These are phyloP conservation scores for Synanceia verrucosa DNA, from an alignment of 2,797 vertebrate species.

Conservation along the genomic window DNA sequence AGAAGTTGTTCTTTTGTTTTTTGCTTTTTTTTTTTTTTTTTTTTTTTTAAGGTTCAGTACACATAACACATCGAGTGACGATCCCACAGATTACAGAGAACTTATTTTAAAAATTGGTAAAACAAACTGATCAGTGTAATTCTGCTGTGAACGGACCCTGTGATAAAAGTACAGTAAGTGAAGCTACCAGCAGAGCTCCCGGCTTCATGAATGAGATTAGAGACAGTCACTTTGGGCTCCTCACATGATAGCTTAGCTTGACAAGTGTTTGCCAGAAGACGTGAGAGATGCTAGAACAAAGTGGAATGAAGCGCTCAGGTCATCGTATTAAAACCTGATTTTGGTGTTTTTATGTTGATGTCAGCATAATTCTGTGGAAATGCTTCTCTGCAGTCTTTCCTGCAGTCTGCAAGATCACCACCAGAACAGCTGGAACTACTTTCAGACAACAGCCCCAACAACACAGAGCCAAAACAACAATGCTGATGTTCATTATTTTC, in stretches of 20 bases:
- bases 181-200: not conserved
- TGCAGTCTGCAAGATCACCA: not conserved
- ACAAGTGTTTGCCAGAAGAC: conserved; percentile 14
- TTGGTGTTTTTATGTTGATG: not conserved
- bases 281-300: conserved; percentile 13
- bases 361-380: not conserved
- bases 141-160: not conserved
- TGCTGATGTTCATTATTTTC: not conserved
- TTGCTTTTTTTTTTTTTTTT: too few species aligned
- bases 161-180: not conserved
- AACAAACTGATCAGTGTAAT: not conserved
- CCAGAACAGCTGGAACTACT: not conserved
- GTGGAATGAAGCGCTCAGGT: not conserved
- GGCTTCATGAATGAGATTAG: not conserved
- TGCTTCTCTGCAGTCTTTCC: not conserved
- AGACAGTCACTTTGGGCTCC: too few species aligned
- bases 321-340: not conserved
- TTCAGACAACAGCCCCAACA: not conserved
- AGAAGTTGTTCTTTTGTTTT: too few species aligned
- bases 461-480: not conserved
- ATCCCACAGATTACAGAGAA: not conserved
- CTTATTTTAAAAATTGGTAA: not conserved
- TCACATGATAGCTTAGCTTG: conserved; percentile 44
- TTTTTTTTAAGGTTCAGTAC: too few species aligned
- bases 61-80: too few species aligned